Conservation (phyloP, 2,113 vertebrate species). For the Alaudala cheleensis region DNA sequence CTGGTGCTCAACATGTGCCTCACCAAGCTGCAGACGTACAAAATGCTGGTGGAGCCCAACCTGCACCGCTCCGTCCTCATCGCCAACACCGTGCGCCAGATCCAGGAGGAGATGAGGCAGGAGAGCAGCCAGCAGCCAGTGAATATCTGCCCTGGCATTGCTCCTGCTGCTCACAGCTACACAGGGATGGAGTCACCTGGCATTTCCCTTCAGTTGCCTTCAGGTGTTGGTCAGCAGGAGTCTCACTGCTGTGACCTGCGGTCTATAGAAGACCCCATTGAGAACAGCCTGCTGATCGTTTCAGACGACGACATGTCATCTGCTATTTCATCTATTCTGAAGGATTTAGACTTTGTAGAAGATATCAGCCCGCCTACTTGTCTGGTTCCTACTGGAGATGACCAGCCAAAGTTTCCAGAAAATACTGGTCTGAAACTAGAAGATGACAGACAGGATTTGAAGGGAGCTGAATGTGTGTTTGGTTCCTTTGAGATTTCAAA, state of each 20-base stretch:
- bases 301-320: conserved; percentile 75
- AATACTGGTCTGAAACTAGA: conserved; percentile 31
- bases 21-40: conserved; percentile 84
- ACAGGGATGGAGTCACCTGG: conserved; percentile 57
- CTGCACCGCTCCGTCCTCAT: conserved; percentile 86
- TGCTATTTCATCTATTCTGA: conserved; percentile 73
- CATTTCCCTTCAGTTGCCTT: conserved; percentile 62
- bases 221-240: conserved; percentile 58
- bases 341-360: conserved; percentile 74
- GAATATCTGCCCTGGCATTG: conserved; percentile 44
- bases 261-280: conserved; percentile 35
- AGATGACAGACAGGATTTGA: conserved; percentile 65
- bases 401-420: conserved; percentile 64
- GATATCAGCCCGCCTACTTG: conserved; percentile 70
- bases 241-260: conserved; percentile 49
- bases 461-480: conserved; percentile 67
- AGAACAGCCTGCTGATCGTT: conserved; percentile 69
- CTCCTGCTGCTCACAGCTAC: conserved; percentile 41
- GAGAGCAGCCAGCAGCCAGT: conserved; percentile 63
- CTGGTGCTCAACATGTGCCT: conserved; percentile 85
- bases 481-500: conserved; percentile 80
- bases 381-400: conserved; percentile 67
- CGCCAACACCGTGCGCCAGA: conserved; percentile 85
- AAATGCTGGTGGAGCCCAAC: conserved; percentile 82
- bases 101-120: conserved; percentile 81